Base-by-base conservation (phyloP, 1,140 invertebrate genomes). In the Lepidurus apus region DNA sequence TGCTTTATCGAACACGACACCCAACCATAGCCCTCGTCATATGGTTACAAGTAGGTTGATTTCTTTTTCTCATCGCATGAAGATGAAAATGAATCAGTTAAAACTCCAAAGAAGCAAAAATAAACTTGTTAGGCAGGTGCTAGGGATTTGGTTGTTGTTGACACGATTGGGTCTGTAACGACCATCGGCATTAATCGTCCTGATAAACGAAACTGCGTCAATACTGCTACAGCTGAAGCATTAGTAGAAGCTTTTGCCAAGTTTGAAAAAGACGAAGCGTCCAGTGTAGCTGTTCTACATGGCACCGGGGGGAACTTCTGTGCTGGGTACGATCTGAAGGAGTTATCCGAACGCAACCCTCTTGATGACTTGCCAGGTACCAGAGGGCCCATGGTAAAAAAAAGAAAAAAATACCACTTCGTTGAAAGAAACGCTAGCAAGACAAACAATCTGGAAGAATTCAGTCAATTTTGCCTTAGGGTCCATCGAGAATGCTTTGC, bases 261-360 rank as follows among this genome's bases (percentile, higher is more conserved):
- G 45, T 96, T 97, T 86, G 94, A 97, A 81, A 88, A 90, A 78
- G 92, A 96, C 83, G 82, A 89, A 0, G 84, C 87, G 0, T 87
- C 90, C 6, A 85, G 87, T 80, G 90, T 92, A 10, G 92, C 91
- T 21, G 89, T 98, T 11, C 86, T 98, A 5, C 90, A 96, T 87
- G 96, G 96, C 42, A 89, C 91, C 83, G 94, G 95, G 73, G 95
- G 95, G 7, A 93, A 91, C 81, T 97, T 98, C 85, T 97, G 94
- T 86, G 90, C 95, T 45, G 96, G 96, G 7, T 94, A 91, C 84
- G 95, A 97, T 86, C 82, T 89, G 74, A 82, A 84, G 26, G 85
- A 88, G 80, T 79, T 89, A 93, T 74, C 86, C 91, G 91, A 53
- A 45, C 43, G 53, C 13, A 43, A 42, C n/a, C 43, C 42, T 65